phyloP scores from a whole-genome alignment of 2,113 vertebrate species.

The Scalopus aquaticus region DNA sequence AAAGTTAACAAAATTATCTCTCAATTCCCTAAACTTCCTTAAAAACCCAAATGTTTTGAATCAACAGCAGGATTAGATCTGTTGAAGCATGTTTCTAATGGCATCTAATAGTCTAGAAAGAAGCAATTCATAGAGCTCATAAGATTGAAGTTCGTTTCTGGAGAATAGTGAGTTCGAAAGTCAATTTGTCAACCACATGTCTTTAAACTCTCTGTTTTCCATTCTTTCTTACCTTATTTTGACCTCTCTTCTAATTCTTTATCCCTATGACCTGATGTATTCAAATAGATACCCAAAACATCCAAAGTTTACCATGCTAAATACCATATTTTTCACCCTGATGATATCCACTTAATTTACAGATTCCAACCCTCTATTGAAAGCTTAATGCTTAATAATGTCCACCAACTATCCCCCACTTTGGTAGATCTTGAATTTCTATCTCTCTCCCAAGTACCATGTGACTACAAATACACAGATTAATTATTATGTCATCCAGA shows the following conservation, averaged over 20 bases:
- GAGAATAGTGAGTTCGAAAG: background rate
- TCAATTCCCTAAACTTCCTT: background rate
- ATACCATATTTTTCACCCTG: background rate
- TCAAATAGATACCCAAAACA: background rate
- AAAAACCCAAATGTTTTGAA: slow-evolving; percentile 22
- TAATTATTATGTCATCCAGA: background rate
- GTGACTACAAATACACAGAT: background rate
- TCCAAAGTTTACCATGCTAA: background rate
- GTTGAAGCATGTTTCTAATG: background rate
- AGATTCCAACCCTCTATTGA: background rate
- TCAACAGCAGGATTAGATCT: background rate
- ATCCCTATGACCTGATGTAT: background rate
- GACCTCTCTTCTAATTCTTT: background rate
- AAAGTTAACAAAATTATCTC: background rate
- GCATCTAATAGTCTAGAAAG: background rate
- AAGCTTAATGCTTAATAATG: too few relatives aligned
- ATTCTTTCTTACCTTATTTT: background rate
- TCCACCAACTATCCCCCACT: too few relatives aligned
- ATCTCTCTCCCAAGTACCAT: background rate
- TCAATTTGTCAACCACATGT: background rate
- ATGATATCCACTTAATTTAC: background rate
- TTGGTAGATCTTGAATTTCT: background rate
- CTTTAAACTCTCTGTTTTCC: background rate
- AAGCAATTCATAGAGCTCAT: background rate
- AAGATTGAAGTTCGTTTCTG: background rate